Evolutionary conservation across 2,888 invertebrate genomes (phyloP), one percentile per base, ranked within the genome.

Genomic region (Polyommatus icarus): DNA sequence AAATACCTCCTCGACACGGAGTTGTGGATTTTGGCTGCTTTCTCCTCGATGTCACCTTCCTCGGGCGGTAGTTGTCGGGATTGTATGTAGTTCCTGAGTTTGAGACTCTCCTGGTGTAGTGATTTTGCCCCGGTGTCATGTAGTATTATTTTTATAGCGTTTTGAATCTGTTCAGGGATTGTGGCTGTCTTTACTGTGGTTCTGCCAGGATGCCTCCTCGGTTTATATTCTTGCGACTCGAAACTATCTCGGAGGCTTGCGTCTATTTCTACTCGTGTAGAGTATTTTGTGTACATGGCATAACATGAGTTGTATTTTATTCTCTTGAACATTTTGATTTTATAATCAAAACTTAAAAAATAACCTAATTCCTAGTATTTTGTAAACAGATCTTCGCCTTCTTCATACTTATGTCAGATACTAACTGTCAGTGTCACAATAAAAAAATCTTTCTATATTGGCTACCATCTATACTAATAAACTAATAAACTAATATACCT

Each of bases 121-220:
- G 94, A 84, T 87, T 95, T 95, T 0, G 95, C 88, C 0, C 95
- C 95, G 78, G 93, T 89, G 86, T 97, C 97, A 83, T 94, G 90
- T 81, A 93, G 84, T 81, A 95, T 89, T 71, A 90, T 89, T 82
- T 91, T 84, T 18, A 97, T 95, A 3, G 96, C 95, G 32, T 94
- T 90, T 36, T 92, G 85, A 79, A 97, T 94, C 79, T 95, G 92
- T 1, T 94, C 88, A 0, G 98, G 97, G 18, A 97, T 84, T 3
- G 87, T 80, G 0, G 95, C 91, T 1, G 92, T 85, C 82, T 91
- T 95, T 0, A 94, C 88, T 80, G 94, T 93, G 1, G 95, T 89
- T 75, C 95, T 94, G 40, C 98, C 98, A 0, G 97, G 97, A 90
- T 98, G 98, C 79, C 95, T 94, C 77, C 95, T 94, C 0, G 96